Conservation (phyloP, 2,797 vertebrate species). For the Phaenicophaeus curvirostris region DNA sequence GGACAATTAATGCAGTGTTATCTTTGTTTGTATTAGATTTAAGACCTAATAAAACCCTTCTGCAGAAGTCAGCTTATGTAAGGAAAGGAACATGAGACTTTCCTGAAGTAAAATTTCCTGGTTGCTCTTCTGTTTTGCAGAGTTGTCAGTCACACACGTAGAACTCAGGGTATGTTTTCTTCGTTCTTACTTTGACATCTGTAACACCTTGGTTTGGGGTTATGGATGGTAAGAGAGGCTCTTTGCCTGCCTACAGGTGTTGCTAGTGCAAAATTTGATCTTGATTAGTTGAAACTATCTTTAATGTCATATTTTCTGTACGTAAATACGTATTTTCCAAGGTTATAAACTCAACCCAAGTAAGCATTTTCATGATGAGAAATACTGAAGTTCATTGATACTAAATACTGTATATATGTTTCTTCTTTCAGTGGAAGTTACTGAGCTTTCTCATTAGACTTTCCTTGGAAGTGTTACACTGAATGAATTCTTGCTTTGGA, state of each 20-base stretch:
- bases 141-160: background rate
- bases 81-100: background rate
- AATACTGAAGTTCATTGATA: background rate
- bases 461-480: background rate
- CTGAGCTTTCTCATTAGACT: slow-evolving; percentile 24
- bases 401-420: background rate
- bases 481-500: slow-evolving; percentile 8
- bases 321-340: background rate
- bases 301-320: no score
- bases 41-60: background rate
- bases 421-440: slow-evolving; percentile 15
- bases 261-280: background rate
- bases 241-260: background rate
- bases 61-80: background rate
- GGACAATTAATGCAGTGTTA: background rate
- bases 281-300: background rate
- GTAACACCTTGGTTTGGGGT: background rate
- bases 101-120: background rate
- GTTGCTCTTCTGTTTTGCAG: background rate
- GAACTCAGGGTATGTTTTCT: background rate
- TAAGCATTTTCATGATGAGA: background rate
- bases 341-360: background rate
- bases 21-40: background rate
- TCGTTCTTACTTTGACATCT: background rate
- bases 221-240: background rate